A percentile compares a stretch with the other conserved stretches of the same genome.
Conservation (phyloP, 2,888 invertebrate species). For the Autographa gamma region DNA sequence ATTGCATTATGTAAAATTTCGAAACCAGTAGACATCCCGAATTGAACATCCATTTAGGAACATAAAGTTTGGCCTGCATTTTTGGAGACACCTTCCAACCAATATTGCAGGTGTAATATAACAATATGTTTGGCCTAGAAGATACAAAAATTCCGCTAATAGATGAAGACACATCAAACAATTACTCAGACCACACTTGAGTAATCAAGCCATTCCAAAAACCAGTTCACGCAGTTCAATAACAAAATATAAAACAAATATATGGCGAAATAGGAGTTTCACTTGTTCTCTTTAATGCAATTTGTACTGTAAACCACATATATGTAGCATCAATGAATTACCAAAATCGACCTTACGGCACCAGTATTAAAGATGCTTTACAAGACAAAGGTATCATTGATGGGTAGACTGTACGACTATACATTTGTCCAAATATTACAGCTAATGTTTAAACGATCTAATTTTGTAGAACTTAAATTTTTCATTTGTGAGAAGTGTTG, state of each 20-base stretch:
- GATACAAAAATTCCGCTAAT: conserved; percentile 17
- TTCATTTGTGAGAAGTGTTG: conserved; percentile 3
- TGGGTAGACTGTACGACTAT: conserved; percentile 31
- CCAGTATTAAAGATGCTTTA: background rate
- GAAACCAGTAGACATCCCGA: too few species aligned
- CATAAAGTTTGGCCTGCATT: too few species aligned
- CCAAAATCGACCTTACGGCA: background rate
- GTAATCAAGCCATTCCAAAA: conserved; percentile 52
- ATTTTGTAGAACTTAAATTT: conserved; percentile 45
- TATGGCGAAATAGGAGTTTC: conserved; percentile 65
- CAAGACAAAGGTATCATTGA: background rate
- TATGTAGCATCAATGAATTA: background rate
- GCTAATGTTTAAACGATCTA: conserved; percentile 65
- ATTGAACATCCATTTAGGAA: too few species aligned
- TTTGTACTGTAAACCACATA: conserved; percentile 29
- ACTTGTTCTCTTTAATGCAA: conserved; percentile 50
- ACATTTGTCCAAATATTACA: conserved; percentile 62
- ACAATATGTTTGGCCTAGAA: background rate
- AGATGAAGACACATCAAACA: conserved; percentile 27
- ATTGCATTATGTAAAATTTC: too few species aligned
- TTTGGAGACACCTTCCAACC: too few species aligned
- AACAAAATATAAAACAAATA: conserved; percentile 47
- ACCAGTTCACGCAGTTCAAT: conserved; percentile 54
- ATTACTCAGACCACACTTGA: conserved; percentile 48
- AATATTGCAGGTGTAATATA: background rate